Evolutionary conservation across 2,888 invertebrate species (phyloP), one percentile per base, ranked within the genome.

Genomic region (Heliconius aoede): DNA sequence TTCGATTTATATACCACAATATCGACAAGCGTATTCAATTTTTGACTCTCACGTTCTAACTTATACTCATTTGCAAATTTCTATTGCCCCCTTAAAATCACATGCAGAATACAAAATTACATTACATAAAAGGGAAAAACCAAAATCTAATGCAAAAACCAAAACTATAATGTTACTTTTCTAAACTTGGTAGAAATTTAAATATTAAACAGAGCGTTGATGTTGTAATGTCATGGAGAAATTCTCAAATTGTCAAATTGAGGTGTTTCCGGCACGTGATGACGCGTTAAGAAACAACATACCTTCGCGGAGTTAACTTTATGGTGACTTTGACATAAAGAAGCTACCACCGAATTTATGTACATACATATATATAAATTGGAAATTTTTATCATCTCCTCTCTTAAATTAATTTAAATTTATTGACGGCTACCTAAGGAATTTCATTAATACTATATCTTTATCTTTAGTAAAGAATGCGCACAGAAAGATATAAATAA

Each of bases 1-100:
- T 4, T 71, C 26, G 15, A 36, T 24, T 72, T 40, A 72, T 40
- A 36, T 40, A 72, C 40, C 26, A 61, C 28, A 36, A 74, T 78
- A 74, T 76, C 76, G 24, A 55, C 40, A 51, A 74, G 74, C 73
- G 72, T 24, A 73, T 79, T 79, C 76, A n/a, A 76, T 51, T 74
- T n/a, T 74, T 76, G 55, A 55, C 51, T 55, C 40, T 64, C 46
- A 71, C 51, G 62, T 64, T 24, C 51, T 69, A 71, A 21, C 51
- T 69, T 28, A 62, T 36, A 32, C 28, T 13, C 61, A 24, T 51
- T 69, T 71, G 26, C 15, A 51, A 68, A 36, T 64, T 68, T 61
- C 73, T 72, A 18, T 40, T 21, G 36, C 28, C 24, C 58, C 58
- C 55, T n/a, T 32, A 68, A 18, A 30, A 60, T 68, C 68, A 46